Evolutionary conservation across 2,797 vertebrate species (phyloP).

Genomic region (Podarcis lilfordi): DNA sequence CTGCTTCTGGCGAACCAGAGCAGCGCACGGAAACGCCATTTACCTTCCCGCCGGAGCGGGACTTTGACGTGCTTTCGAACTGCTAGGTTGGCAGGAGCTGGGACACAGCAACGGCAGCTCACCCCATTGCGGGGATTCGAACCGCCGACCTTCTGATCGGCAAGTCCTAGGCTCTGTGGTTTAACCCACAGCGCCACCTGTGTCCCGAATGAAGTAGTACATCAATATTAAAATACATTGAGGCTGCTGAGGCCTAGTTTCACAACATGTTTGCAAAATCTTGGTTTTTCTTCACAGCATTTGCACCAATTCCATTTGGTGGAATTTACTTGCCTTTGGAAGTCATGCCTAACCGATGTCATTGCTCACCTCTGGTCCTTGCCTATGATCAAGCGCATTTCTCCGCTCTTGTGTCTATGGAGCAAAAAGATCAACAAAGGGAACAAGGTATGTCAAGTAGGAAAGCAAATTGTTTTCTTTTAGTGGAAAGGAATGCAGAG

Average conservation of each 20-base stretch:
- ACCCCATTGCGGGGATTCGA: too few relatives aligned
- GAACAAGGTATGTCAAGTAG: conserved; percentile 88
- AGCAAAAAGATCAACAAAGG: conserved; percentile 96
- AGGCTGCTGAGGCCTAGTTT: neutral
- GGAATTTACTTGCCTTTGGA: conserved; percentile 97
- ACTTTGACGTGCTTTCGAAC: too few relatives aligned
- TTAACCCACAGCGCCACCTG: too few relatives aligned
- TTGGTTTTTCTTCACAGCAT: conserved; percentile 80
- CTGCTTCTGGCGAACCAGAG: too few relatives aligned
- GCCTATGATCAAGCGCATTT: conserved; percentile 99
- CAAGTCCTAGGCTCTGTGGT: too few relatives aligned
- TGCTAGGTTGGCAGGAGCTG: too few relatives aligned
- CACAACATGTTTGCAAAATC: neutral
- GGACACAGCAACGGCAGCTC: too few relatives aligned
- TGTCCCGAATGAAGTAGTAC: too few relatives aligned
- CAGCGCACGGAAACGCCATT: too few relatives aligned
- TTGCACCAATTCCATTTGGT: conserved; percentile 96
- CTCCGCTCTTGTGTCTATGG: conserved; percentile 98
- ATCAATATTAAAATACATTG: neutral
- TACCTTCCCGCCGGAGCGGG: too few relatives aligned
- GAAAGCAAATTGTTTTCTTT: neutral
- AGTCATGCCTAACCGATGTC: conserved; percentile 95
- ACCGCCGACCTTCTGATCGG: too few relatives aligned
- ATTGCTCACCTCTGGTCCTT: conserved; percentile 96
- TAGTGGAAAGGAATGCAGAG: neutral